These are phyloP conservation scores for pig (Sus scrofa) DNA, from an alignment of 2,113 vertebrate species.

Conservation along the genomic window T2T-Sscrofa CM000813.6:83413501-83414000, in stretches of 20 bases:
- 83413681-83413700: neutral
- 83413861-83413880: constrained; percentile 87
- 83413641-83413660: neutral
- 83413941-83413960: constrained; percentile 82
- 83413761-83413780: neutral
- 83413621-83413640: too few relatives aligned
- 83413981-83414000: constrained; percentile 67
- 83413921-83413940: constrained; percentile 79
- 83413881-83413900: constrained; percentile 84
- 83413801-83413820: constrained; percentile 34
- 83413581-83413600: rapidly evolving
- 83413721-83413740: neutral
- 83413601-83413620: neutral
- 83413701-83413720: rapidly evolving
- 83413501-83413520: rapidly evolving
- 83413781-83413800: neutral
- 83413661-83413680: neutral
- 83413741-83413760: rapidly evolving
- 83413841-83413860: constrained; percentile 85
- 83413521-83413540: neutral
- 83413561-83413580: rapidly evolving
- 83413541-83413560: neutral
- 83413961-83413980: constrained; percentile 77
- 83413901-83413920: constrained; percentile 72
- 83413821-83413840: constrained; percentile 84